Conservation (phyloP, 1,140 invertebrate species). For the Drosophila yakuba region DNA sequence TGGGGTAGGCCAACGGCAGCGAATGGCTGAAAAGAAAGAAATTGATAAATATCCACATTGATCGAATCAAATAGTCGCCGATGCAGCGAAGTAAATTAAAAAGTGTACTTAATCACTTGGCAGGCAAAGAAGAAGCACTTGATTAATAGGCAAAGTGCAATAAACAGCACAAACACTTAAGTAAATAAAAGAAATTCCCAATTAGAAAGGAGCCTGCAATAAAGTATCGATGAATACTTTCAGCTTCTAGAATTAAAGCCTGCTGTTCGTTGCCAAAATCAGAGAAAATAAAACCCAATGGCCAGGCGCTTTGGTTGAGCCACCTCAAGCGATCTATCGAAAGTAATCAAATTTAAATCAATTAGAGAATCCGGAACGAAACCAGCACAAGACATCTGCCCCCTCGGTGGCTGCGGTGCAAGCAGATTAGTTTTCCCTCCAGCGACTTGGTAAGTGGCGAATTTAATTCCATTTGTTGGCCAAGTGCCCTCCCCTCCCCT, state of each 20-base stretch:
- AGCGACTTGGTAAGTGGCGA: slow-evolving; percentile 28
- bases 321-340: slow-evolving; percentile 7
- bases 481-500: slow-evolving; percentile 2
- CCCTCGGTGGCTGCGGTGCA: slow-evolving; percentile 22
- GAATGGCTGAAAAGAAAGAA: slow-evolving; percentile 1
- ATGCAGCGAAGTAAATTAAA: slow-evolving; percentile 20
- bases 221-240: too few relatives aligned
- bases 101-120: slow-evolving; percentile 10
- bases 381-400: slow-evolving; percentile 2
- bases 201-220: not conserved
- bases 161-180: not conserved
- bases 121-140: not conserved
- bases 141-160: not conserved
- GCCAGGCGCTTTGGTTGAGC: not conserved
- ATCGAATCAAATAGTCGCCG: slow-evolving; percentile 3
- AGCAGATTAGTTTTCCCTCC: slow-evolving; percentile 34
- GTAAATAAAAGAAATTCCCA: not conserved
- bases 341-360: slow-evolving; percentile 35
- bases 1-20: not conserved
- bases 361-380: slow-evolving; percentile 14
- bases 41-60: slow-evolving; percentile 2
- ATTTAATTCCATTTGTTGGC: slow-evolving; percentile 46
- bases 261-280: not conserved
- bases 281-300: not conserved
- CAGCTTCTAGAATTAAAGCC: not conserved